Conservation (phyloP, 1,140 invertebrate species). For the Monomorium pharaonis region DNA sequence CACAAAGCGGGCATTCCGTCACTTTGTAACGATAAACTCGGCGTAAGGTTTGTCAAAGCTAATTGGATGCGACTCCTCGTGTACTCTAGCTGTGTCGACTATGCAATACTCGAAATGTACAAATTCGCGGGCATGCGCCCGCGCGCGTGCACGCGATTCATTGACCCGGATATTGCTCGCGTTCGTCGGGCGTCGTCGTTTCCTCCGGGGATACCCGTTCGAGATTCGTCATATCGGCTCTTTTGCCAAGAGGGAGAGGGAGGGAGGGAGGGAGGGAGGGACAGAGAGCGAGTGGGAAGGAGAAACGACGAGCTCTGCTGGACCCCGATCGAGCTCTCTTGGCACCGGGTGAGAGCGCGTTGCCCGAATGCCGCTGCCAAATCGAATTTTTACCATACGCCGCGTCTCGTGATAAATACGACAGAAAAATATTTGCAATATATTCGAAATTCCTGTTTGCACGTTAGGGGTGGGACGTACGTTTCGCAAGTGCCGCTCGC, state of each 20-base stretch:
- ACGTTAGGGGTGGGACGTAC: not conserved
- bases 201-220: slow-evolving; percentile 29
- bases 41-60: slow-evolving; percentile 58
- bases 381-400: slow-evolving; percentile 52
- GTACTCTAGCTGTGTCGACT: slow-evolving; percentile 9
- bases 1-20: slow-evolving; percentile 51
- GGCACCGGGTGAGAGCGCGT: slow-evolving; percentile 16
- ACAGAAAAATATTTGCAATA: slow-evolving; percentile 50
- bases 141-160: slow-evolving; percentile 9
- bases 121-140: slow-evolving; percentile 18
- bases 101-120: slow-evolving; percentile 39
- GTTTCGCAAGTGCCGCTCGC: not conserved
- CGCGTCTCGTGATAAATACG: slow-evolving; percentile 31
- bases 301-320: slow-evolving; percentile 1
- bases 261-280: not conserved
- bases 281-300: too few species aligned
- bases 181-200: slow-evolving; percentile 12
- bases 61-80: slow-evolving; percentile 55
- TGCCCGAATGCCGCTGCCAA: slow-evolving; percentile 24
- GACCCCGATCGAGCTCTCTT: slow-evolving; percentile 20
- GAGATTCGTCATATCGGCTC: slow-evolving; percentile 24
- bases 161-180: slow-evolving; percentile 37
- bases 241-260: not conserved
- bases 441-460: slow-evolving; percentile 30
- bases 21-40: slow-evolving; percentile 58